phyloP scores from a whole-genome alignment of 2,888 invertebrate genomes.

The Iphiclides podalirius region DNA sequence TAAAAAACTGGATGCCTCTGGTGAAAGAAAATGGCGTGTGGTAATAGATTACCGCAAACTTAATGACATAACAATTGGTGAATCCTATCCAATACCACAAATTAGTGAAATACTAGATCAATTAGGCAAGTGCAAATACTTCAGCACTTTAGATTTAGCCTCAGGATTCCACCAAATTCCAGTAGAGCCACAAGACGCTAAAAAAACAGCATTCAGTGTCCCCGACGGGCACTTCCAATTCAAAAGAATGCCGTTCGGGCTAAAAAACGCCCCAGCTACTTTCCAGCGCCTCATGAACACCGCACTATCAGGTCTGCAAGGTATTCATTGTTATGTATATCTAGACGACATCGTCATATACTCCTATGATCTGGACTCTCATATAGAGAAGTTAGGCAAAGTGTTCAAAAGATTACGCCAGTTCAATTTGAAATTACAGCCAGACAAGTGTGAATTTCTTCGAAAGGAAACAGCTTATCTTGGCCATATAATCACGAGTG shows the following conservation, averaged over 20 bases:
- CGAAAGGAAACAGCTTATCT: not conserved
- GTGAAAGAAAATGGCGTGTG: not conserved
- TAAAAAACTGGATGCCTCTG: not conserved
- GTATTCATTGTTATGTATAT: not conserved
- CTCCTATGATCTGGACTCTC: not conserved
- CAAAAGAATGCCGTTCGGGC: not conserved
- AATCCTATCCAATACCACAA: not conserved
- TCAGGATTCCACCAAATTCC: no score
- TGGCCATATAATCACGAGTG: not conserved
- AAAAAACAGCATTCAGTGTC: not conserved
- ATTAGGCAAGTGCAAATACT: not conserved
- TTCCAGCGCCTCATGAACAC: not conserved
- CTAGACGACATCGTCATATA: not conserved
- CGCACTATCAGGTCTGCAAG: not conserved
- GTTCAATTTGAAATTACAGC: not conserved
- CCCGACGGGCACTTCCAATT: not conserved
- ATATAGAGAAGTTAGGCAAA: not conserved
- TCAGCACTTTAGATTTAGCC: not conserved
- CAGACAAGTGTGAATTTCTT: not conserved
- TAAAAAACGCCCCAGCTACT: not conserved
- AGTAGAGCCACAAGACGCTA: not conserved
- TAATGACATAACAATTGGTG: not conserved
- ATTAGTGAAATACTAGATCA: not conserved
- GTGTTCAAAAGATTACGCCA: not conserved
- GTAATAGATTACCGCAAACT: not conserved